These are phyloP conservation scores for Eristalis pertinax DNA, from an alignment of 2,888 invertebrate species.

Conservation along the genomic window DNA sequence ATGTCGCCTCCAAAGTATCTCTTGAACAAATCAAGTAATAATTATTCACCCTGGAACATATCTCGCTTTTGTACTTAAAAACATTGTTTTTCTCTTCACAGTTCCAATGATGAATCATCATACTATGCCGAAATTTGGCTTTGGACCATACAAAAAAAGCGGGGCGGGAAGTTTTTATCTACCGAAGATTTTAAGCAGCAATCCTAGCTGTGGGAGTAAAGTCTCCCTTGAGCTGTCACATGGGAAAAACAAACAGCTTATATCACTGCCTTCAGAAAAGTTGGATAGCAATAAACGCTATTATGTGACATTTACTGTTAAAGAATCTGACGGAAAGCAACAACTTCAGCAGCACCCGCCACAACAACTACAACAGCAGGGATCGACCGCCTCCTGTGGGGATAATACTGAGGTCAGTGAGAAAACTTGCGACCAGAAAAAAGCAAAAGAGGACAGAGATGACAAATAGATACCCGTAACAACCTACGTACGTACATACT, in stretches of 20 bases:
- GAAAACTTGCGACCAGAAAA: conserved; percentile 60
- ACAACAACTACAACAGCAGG: conserved; percentile 49
- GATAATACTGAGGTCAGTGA: conserved; percentile 24
- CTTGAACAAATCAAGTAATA: conserved; percentile 62
- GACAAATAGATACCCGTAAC: conserved; percentile 62
- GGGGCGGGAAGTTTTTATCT: conserved; percentile 84
- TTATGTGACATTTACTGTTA: conserved; percentile 95
- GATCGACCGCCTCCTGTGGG: conserved; percentile 15
- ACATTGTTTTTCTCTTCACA: conserved; percentile 78
- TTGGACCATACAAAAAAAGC: conserved; percentile 83
- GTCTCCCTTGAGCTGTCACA: conserved; percentile 91
- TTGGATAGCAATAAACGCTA: conserved; percentile 94
- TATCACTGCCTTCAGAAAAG: conserved; percentile 92
- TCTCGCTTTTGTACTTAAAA: conserved; percentile 52
- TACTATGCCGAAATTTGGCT: conserved; percentile 88
- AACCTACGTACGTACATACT: conserved; percentile 27
- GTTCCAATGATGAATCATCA: conserved; percentile 91
- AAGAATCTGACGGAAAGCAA: conserved; percentile 82
- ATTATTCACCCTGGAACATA: conserved; percentile 60
- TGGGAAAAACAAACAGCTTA: conserved; percentile 92
- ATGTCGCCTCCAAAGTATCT: conserved; percentile 46
- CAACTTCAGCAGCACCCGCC: conserved; percentile 56
- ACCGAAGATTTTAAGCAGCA: conserved; percentile 84
- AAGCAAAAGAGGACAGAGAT: conserved; percentile 63
- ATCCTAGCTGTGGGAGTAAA: conserved; percentile 81